Evolutionary conservation across 2,888 invertebrate genomes (phyloP), one percentile per base, ranked within the genome.

Genomic region (Polymixis lichenea): DNA sequence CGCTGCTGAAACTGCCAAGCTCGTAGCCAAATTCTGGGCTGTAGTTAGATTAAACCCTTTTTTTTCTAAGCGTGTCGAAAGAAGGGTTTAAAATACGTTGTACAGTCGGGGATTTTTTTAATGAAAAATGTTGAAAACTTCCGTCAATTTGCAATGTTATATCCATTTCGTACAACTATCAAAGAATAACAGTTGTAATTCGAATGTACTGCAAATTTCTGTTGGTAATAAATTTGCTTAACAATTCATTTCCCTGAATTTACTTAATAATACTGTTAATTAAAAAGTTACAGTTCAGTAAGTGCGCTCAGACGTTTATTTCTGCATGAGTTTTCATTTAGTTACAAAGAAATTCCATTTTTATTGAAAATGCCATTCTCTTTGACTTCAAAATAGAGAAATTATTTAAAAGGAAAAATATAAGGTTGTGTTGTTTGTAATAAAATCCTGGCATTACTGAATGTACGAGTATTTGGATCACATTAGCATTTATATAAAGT

Each of bases 401-500:
- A 53, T 38, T 60, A 55, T 73, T 72, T 80, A n/a, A 69, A 55
- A 46, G 28, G 11, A 11, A 56, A 49, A 62, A 55, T 61, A 43
- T 17, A 56, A 51, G 55, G 25, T 32, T 19, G 11, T 51, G 38
- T 77, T 67, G 32, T 64, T 81, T 49, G 61, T 56, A 66, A 15
- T n/a, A n/a, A n/a, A n/a, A n/a, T n/a, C n/a, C n/a, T n/a, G n/a
- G n/a, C n/a, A n/a, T n/a, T 43, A 55, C n/a, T 55, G 51, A 25
- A 5, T 43, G 56, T 22, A 6, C 53, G 46, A n/a, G 58, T 61
- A 65, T 60, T 65, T 60, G 58, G 51, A 68, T 77, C 70, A 61
- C 49, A 83, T 80, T 79, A 67, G 65, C 84, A 83, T 77, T 83
- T 83, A 80, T 60, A 60, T 77, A 60, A 58, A 82, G 32, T 38